These are phyloP conservation scores for Malurus melanocephalus DNA, from an alignment of 2,113 vertebrate species.

Conservation along the genomic window DNA sequence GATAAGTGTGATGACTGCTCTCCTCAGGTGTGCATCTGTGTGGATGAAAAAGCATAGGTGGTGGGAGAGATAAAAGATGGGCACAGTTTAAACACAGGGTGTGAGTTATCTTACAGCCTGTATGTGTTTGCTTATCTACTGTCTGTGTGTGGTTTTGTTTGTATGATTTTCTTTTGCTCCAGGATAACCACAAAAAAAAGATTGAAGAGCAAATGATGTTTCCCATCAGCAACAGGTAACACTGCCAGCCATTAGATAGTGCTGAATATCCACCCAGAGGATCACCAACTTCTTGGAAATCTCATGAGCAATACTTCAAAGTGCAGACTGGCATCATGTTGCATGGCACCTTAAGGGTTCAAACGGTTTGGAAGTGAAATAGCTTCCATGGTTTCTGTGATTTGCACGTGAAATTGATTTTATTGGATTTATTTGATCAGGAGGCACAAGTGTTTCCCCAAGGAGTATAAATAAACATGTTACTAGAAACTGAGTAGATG, in stretches of 20 bases:
- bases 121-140: background rate
- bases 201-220: background rate
- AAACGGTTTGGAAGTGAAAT: background rate
- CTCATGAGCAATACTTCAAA: background rate
- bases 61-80: background rate
- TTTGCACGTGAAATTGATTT: constrained; percentile 3
- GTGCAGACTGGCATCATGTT: background rate
- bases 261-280: background rate
- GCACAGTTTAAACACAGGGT: background rate
- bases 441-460: background rate
- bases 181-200: background rate
- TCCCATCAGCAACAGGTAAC: background rate
- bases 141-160: background rate
- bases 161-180: background rate
- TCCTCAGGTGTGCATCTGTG: background rate
- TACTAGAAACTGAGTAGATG: background rate
- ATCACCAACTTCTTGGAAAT: background rate
- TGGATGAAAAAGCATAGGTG: background rate
- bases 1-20: background rate
- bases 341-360: background rate
- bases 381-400: background rate
- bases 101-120: background rate
- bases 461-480: background rate
- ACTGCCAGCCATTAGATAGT: background rate
- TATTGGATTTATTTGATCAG: background rate